Conservation (phyloP, 2,888 invertebrate species). For the Allygus modestus region DNA sequence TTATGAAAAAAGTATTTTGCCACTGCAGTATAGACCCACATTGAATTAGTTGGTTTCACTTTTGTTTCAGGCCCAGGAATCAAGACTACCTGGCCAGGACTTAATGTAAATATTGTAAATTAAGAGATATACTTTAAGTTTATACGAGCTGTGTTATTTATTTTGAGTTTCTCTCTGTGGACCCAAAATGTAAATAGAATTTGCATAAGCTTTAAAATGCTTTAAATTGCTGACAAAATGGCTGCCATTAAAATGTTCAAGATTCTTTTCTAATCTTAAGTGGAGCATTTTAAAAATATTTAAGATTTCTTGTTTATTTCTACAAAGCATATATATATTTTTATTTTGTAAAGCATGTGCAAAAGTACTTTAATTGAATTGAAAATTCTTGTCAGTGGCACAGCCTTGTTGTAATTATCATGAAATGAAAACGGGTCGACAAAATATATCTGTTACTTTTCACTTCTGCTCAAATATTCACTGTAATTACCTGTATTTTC, state of each 20-base stretch:
- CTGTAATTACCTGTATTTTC: neutral
- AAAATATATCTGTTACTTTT: neutral
- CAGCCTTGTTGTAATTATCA: neutral
- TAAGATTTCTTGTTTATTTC: too few relatives aligned
- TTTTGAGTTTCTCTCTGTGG: neutral
- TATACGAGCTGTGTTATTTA: constrained; percentile 15
- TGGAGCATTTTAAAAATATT: too few relatives aligned
- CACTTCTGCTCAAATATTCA: constrained; percentile 1
- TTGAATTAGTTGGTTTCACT: too few relatives aligned
- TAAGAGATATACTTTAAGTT: neutral
- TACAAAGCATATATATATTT: too few relatives aligned
- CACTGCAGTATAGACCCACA: too few relatives aligned
- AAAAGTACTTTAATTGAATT: too few relatives aligned
- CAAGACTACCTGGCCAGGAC: constrained; percentile 7
- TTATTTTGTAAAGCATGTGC: too few relatives aligned
- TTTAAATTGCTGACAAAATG: neutral
- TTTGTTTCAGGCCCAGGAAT: constrained; percentile 3
- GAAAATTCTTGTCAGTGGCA: too few relatives aligned
- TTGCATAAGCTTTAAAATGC: neutral
- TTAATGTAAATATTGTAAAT: constrained; percentile 10
- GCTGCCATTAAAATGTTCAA: neutral
- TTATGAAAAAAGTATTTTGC: too few relatives aligned
- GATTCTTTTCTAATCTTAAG: neutral
- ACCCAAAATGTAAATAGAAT: constrained; percentile 25
- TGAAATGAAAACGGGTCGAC: neutral